Evolutionary conservation across 2,888 invertebrate species (phyloP).

Genomic region (Euzophera pinguis): DNA sequence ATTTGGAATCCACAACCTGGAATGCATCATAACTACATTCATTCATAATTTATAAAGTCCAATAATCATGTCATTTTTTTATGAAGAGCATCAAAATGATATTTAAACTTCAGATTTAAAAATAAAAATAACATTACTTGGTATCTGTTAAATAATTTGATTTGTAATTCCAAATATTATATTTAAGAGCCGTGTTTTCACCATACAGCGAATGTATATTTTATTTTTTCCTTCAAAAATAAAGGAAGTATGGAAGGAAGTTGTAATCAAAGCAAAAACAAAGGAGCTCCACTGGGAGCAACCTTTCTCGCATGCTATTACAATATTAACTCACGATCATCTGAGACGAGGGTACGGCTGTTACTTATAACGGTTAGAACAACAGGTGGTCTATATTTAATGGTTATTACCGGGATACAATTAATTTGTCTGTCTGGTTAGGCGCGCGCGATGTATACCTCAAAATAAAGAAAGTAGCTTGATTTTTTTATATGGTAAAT

Average conservation of each 20-base stretch:
- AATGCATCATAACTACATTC: too few species aligned
- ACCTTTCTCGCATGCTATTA: neutral
- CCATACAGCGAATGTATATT: too few species aligned
- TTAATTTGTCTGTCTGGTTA: conserved; percentile 55
- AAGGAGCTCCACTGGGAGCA: neutral
- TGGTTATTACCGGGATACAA: conserved; percentile 52
- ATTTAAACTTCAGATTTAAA: too few species aligned
- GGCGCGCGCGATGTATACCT: conserved; percentile 21
- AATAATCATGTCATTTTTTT: too few species aligned
- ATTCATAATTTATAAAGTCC: too few species aligned
- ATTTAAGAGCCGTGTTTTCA: too few species aligned
- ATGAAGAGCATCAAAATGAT: too few species aligned
- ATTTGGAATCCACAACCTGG: too few species aligned
- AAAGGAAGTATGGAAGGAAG: neutral
- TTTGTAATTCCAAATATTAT: too few species aligned
- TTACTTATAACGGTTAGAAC: conserved; percentile 26
- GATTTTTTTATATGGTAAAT: neutral
- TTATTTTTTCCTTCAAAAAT: neutral
- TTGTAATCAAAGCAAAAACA: conserved; percentile 6
- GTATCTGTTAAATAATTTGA: too few species aligned
- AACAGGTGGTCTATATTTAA: conserved; percentile 66
- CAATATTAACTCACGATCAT: conserved; percentile 14
- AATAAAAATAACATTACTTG: too few species aligned
- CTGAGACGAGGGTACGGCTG: conserved; percentile 19
- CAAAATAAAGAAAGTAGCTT: neutral